A percentile compares a stretch with the other conserved stretches of the same genome.
phyloP scores from a whole-genome alignment of 2,113 vertebrate species.

The Lepus europaeus region DNA sequence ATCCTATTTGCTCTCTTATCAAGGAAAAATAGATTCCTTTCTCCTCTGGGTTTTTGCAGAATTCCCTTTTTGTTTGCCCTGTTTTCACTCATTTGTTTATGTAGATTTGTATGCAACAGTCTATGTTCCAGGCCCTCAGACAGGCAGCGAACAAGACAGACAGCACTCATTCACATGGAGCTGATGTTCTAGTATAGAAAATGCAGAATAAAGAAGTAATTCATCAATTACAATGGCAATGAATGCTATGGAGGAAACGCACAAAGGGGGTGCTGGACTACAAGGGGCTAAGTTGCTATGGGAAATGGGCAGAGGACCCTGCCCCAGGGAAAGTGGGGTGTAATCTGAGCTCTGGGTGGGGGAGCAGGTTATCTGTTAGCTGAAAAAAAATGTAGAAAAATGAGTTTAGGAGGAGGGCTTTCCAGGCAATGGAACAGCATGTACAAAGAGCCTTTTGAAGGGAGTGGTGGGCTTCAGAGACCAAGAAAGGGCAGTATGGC shows the following conservation, averaged over 20 bases:
- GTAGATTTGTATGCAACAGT: background rate
- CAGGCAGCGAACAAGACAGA: background rate
- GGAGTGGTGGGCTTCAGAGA: background rate
- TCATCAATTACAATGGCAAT: background rate
- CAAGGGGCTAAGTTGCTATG: background rate
- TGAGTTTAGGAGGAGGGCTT: no score
- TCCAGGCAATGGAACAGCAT: background rate
- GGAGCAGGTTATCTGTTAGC: fast-evolving
- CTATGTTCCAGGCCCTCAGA: background rate
- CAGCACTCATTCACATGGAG: background rate
- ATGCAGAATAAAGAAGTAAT: background rate
- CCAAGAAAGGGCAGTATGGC: background rate
- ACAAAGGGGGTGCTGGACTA: background rate
- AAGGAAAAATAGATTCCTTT: slow-evolving; percentile 32
- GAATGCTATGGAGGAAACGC: background rate
- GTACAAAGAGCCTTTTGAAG: background rate
- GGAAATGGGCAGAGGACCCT: background rate
- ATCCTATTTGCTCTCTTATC: slow-evolving; percentile 40
- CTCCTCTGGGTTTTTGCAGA: background rate
- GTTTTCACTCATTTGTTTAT: background rate
- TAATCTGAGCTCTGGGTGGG: background rate
- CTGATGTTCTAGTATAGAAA: background rate
- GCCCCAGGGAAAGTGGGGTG: background rate
- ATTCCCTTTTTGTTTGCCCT: slow-evolving; percentile 4
- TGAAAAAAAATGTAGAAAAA: background rate